Evolutionary conservation across 1,140 invertebrate genomes (phyloP).

Genomic region (Sogatella furcifera): DNA sequence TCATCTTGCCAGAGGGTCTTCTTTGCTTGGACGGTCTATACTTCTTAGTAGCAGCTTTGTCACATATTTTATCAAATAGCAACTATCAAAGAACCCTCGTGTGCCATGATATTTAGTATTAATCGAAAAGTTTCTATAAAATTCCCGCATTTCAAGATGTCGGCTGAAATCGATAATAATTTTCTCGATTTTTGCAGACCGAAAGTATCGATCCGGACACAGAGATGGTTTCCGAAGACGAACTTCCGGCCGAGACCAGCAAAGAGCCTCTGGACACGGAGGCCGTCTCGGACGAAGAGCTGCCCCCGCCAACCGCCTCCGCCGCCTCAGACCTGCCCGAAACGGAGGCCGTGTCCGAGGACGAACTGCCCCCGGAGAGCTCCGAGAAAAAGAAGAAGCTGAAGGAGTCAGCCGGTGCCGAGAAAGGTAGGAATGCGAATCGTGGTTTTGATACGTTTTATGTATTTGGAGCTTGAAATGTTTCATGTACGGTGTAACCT

Average conservation of each 20-base stretch:
- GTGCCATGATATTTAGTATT: no score
- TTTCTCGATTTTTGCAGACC: constrained; percentile 6
- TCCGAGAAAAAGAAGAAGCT: constrained; percentile 30
- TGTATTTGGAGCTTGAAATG: no score
- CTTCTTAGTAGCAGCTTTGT: no score
- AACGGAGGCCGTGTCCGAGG: constrained; percentile 71
- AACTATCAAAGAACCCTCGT: no score
- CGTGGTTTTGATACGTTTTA: no score
- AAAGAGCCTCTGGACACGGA: constrained; percentile 44
- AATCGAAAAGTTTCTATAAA: not conserved
- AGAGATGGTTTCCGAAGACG: constrained; percentile 57
- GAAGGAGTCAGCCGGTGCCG: constrained; percentile 26
- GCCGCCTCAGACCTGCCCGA: constrained; percentile 60
- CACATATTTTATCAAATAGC: no score
- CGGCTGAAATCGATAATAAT: not conserved
- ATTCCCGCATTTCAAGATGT: not conserved
- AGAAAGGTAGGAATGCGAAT: constrained; percentile 25
- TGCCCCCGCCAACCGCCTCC: constrained; percentile 56
- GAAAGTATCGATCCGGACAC: constrained; percentile 46
- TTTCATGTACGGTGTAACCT: no score
- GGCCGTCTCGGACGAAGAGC: constrained; percentile 61
- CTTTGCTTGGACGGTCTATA: no score
- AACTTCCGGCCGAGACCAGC: constrained; percentile 40
- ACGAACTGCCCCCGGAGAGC: constrained; percentile 53
- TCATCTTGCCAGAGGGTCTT: no score